A percentile compares a stretch with the other conserved stretches of the same genome.
Evolutionary conservation across 2,888 invertebrate species (phyloP).

Genomic region (Eledone cirrhosa): DNA sequence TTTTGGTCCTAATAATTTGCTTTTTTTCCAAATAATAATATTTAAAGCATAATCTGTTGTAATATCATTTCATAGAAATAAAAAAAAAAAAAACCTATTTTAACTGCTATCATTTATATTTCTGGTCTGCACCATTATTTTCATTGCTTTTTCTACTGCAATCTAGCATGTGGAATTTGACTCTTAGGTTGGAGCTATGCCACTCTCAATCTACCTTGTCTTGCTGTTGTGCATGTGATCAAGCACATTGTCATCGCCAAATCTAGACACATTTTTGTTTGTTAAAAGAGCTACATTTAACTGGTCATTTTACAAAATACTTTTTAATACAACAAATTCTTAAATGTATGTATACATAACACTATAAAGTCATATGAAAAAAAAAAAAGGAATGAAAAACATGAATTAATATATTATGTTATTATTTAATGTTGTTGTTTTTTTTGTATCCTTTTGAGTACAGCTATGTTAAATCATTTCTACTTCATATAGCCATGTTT

Average conservation of each 20-base stretch:
- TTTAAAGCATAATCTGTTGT: neutral
- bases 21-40: neutral
- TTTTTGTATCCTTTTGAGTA: too few relatives aligned
- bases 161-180: neutral
- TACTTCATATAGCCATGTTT: too few relatives aligned
- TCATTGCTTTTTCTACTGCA: neutral
- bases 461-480: too few relatives aligned
- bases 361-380: too few relatives aligned
- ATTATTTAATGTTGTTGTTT: too few relatives aligned
- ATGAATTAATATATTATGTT: too few relatives aligned
- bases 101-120: neutral
- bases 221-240: conserved; percentile 23
- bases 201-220: conserved; percentile 21
- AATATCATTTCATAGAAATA: neutral
- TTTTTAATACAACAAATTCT: too few relatives aligned
- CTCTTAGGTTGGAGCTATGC: conserved; percentile 26
- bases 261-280: conserved; percentile 1
- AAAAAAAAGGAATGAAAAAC: too few relatives aligned
- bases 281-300: too few relatives aligned
- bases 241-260: conserved; percentile 23
- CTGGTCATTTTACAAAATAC: too few relatives aligned
- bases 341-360: too few relatives aligned
- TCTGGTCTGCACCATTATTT: neutral
- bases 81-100: neutral
- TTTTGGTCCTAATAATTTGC: too few relatives aligned